A percentile compares a stretch with the other conserved stretches of the same genome.
Evolutionary conservation across 2,113 vertebrate genomes (phyloP).

Genomic region (Centropus bengalensis): DNA sequence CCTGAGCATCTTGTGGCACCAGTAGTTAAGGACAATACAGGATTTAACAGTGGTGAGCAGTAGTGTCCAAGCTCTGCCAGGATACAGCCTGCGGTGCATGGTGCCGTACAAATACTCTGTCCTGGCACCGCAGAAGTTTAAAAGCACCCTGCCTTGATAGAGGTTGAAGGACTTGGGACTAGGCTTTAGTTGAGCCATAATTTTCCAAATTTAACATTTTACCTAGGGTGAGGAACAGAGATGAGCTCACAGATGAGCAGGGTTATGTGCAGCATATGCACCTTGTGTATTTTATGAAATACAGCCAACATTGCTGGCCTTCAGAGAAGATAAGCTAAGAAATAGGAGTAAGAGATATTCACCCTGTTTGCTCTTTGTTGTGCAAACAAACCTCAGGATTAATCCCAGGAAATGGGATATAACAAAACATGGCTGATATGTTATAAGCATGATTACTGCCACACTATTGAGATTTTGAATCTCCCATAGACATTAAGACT

Average conservation of each 20-base stretch:
- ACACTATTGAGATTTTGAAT: neutral
- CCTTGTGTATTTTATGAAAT: neutral
- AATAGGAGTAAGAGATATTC: neutral
- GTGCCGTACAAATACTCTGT: neutral
- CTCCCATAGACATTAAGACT: neutral
- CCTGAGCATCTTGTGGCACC: neutral
- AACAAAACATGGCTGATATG: neutral
- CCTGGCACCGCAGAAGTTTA: neutral
- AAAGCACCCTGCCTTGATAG: neutral
- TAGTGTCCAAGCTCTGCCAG: neutral
- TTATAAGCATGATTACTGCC: neutral
- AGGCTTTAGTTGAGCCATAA: neutral
- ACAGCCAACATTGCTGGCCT: neutral
- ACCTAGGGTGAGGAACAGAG: neutral
- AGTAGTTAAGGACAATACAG: neutral
- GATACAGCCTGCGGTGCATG: neutral
- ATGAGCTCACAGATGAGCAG: neutral
- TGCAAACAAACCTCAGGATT: neutral
- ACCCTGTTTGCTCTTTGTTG: neutral
- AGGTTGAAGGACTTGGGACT: neutral
- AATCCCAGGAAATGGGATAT: neutral
- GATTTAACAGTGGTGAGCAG: neutral
- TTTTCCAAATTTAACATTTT: neutral
- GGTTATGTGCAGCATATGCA: neutral
- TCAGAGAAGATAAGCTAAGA: neutral